Evolutionary conservation across 2,888 invertebrate genomes (phyloP), one percentile per base, ranked within the genome.

Genomic region (Eretmocerus hayati): DNA sequence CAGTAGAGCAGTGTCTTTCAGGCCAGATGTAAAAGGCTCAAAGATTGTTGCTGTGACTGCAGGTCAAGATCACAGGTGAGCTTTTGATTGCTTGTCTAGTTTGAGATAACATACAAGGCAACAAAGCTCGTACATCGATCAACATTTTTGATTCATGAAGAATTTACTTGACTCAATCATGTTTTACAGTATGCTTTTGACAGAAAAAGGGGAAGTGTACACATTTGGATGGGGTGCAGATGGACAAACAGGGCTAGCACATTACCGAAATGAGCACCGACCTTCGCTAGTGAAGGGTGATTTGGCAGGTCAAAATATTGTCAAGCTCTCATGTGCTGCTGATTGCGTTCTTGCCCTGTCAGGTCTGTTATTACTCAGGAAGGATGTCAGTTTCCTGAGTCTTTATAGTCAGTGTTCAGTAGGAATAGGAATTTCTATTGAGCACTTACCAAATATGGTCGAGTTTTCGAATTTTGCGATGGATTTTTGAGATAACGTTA

Each of bases 151-250:
- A 15, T 26, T 9, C 11, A 26, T 9, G 26, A 26, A 26, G 11
- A 26, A 6, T 26, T n/a, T n/a, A 22, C 20, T 30, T 4, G 15
- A 33, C 38, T 15, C 31, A 31, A 20, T 31, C 38, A 20, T 39
- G 37, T 48, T 54, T 53, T 22, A 30, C 23, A 86, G 86, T 64
- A 67, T 91, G 58, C 83, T 91, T 58, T 63, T 95, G 54, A 89
- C 88, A 54, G 80, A 83, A 62, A 74, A 78, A 19, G 95, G 96
- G 1, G 77, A 81, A 59, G 86, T 96, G 4, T 93, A 81, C 64
- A 79, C 87, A 0, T 95, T 91, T 71, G 96, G 97, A 0, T 90
- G 92, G 85, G 90, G 94, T 23, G 87, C 91, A 1, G 95, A 96
- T 72, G 97, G 97, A 0, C 96, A 96, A 74, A 91, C 92, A 1